Evolutionary conservation across 2,113 vertebrate genomes (phyloP), one percentile per base, ranked within the genome.

Genomic region (Nicator chloris): DNA sequence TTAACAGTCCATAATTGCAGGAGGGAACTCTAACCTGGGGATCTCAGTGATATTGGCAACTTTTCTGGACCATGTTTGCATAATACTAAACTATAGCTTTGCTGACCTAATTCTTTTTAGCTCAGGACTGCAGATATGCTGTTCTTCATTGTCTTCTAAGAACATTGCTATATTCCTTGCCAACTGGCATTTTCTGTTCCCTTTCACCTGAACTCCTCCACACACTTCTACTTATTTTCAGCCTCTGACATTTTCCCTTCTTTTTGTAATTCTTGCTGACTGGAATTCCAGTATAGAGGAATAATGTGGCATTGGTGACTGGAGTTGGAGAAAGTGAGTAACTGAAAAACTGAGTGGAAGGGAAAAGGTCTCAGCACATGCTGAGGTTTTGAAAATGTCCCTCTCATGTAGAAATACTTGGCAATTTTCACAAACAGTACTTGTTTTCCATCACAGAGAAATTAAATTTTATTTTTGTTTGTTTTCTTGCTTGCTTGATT

Each of bases 41-140:
- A 73, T 80, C 75, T 92, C 84, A 90, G 26, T 82, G 64, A 56
- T 79, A 89, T n/a, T 97, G 91, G 89, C 90, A 94, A 86, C 23
- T 72, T 95, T 69, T 82, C 22, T 61, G 51, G 84, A 65, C 75
- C 88, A 26, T 56, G 11, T 72, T 95, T 92, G 61, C 39, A 65
- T 61, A 88, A 90, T 89, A 86, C 50, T 49, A 39, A 81, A 79
- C 72, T 86, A 45, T 59, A 93, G 47, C 92, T 95, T 83, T 96
- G 63, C 86, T 95, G 84, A 92, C 79, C 73, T 72, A 66, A 39
- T 94, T 96, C 68, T 94, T 86, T 82, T 66, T 75, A 87, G 9
- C 10, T 92, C 57, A 91, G 73, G n/a, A 59, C 83, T 95, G 82
- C n/a, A 89, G 94, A 90, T 77, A 79, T 39, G 66, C 37, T 96